A percentile compares a stretch with the other conserved stretches of the same genome.
Evolutionary conservation across 53 echinoderm and acorn worm genomes (phyloP).

Genomic region (Echinometra lucunter): DNA sequence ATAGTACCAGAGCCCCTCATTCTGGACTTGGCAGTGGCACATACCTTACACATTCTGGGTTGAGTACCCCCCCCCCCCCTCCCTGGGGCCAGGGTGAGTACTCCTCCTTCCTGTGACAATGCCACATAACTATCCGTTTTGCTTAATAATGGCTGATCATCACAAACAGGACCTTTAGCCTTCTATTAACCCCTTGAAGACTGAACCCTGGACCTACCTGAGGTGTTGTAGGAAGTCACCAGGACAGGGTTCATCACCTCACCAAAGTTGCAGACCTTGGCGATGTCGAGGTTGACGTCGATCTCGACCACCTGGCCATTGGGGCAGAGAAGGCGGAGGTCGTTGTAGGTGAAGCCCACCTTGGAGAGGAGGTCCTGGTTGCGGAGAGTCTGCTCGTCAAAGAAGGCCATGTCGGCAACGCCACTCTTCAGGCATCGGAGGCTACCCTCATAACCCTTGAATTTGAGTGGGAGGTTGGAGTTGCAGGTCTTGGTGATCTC

Average conservation of each 20-base stretch:
- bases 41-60: too few species aligned
- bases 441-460: slow-evolving; percentile 78
- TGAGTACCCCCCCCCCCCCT: too few species aligned
- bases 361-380: slow-evolving; percentile 48
- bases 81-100: too few species aligned
- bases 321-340: slow-evolving; percentile 87
- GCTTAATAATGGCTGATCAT: too few species aligned
- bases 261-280: slow-evolving; percentile 91
- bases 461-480: slow-evolving; percentile 59
- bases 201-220: slow-evolving; percentile 72
- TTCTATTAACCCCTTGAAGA: neutral
- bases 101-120: too few species aligned
- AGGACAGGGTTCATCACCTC: slow-evolving; percentile 81
- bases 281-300: slow-evolving; percentile 72
- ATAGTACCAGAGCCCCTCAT: too few species aligned
- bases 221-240: slow-evolving; percentile 81
- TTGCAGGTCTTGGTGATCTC: slow-evolving; percentile 79
- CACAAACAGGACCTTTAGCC: too few species aligned
- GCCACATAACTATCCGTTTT: too few species aligned
- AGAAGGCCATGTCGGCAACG: slow-evolving; percentile 86
- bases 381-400: slow-evolving; percentile 80
- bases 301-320: slow-evolving; percentile 84
- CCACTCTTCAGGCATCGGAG: slow-evolving; percentile 80
- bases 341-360: slow-evolving; percentile 47
- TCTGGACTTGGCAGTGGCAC: too few species aligned